phyloP scores from a whole-genome alignment of 2,888 invertebrate species.

The Mythimna albipuncta region DNA sequence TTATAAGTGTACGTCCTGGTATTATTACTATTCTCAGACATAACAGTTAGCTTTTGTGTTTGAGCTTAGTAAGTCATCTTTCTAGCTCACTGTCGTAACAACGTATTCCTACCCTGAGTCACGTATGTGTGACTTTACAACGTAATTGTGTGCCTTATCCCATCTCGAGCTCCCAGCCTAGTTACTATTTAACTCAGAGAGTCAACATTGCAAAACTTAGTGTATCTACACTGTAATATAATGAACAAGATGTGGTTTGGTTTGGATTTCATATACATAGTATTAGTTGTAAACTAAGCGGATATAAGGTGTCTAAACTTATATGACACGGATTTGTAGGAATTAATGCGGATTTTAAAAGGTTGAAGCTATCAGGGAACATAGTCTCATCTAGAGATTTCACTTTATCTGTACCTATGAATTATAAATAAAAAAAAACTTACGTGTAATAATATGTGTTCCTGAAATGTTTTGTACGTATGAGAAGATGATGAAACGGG shows the following conservation, averaged over 20 bases:
- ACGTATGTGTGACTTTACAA: not conserved
- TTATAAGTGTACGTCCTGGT: too few relatives aligned
- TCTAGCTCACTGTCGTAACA: not conserved
- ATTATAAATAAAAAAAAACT: too few relatives aligned
- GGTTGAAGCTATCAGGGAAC: too few relatives aligned
- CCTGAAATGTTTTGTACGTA: too few relatives aligned
- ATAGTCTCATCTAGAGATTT: too few relatives aligned
- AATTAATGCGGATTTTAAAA: too few relatives aligned
- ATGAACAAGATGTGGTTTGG: conserved; percentile 3
- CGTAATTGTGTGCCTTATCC: conserved; percentile 9
- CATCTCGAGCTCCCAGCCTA: not conserved
- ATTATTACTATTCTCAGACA: too few relatives aligned
- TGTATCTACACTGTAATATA: not conserved
- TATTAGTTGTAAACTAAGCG: not conserved
- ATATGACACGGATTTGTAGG: not conserved
- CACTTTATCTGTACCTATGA: too few relatives aligned
- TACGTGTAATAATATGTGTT: too few relatives aligned
- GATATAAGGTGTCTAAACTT: not conserved
- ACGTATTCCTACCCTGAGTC: not conserved
- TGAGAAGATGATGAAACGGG: too few relatives aligned
- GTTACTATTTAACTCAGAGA: conserved; percentile 12
- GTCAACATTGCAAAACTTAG: conserved; percentile 13
- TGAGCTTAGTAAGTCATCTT: not conserved
- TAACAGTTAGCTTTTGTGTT: not conserved
- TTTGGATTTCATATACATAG: conserved; percentile 3